Evolutionary conservation across 1,140 invertebrate species (phyloP).

Genomic region (Atopsyche davidsoni): DNA sequence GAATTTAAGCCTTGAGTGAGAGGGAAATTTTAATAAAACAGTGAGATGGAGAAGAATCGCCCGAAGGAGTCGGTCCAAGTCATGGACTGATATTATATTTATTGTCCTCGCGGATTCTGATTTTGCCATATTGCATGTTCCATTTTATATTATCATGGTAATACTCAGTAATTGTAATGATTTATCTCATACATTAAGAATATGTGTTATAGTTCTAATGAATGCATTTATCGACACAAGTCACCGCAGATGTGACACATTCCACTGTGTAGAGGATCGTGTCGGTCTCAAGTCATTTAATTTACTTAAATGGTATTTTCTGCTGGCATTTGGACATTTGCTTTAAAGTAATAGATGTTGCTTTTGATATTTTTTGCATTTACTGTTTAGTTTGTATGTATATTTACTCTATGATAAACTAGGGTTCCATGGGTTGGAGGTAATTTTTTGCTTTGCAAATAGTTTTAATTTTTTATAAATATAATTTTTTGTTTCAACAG

Average conservation of each 20-base stretch:
- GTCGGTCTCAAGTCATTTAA: constrained; percentile 19
- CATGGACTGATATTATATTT: constrained; percentile 14
- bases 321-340: constrained; percentile 18
- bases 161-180: constrained; percentile 50
- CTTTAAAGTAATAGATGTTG: constrained; percentile 23
- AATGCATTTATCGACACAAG: constrained; percentile 46
- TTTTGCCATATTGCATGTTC: constrained; percentile 53
- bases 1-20: too few relatives aligned
- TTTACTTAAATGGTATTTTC: background rate
- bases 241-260: constrained; percentile 31
- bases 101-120: constrained; percentile 18
- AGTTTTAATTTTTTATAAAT: constrained; percentile 12
- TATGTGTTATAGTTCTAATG: constrained; percentile 35
- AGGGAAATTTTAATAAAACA: constrained; percentile 8
- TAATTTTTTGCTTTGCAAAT: constrained; percentile 17
- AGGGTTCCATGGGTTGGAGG: constrained; percentile 19
- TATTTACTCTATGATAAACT: constrained; percentile 14
- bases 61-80: constrained; percentile 15
- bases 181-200: constrained; percentile 43
- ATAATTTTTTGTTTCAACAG: constrained; percentile 10
- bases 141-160: constrained; percentile 47
- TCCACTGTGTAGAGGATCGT: constrained; percentile 14
- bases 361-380: constrained; percentile 27
- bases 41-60: constrained; percentile 3
- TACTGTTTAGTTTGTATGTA: constrained; percentile 20